phyloP scores from a whole-genome alignment of 2,113 vertebrate genomes.

The Sapajus apella region DNA sequence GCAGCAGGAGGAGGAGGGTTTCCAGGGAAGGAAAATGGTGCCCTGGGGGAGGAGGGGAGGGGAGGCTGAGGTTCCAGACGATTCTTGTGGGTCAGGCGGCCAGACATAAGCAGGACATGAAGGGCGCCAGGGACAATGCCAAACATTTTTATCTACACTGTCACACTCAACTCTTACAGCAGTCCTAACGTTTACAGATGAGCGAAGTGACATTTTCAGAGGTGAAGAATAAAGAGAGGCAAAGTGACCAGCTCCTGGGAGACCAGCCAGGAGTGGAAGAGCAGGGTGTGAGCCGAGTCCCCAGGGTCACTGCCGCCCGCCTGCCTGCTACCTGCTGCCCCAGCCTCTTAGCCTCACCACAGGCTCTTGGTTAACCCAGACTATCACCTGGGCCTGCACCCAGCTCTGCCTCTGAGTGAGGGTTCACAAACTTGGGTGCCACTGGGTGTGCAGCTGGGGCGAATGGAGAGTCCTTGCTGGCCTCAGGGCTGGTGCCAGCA shows the following conservation, averaged over 20 bases:
- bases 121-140: not conserved
- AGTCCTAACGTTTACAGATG: not conserved
- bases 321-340: too few species aligned
- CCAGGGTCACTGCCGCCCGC: accelerated
- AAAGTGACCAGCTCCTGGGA: not conserved
- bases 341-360: accelerated
- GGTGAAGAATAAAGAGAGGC: not conserved
- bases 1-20: not conserved
- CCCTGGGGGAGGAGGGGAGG: accelerated
- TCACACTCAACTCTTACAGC: not conserved
- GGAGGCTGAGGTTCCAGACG: not conserved
- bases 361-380: not conserved
- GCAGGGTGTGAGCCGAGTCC: not conserved
- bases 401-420: not conserved
- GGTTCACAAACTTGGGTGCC: not conserved
- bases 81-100: not conserved
- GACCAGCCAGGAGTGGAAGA: accelerated
- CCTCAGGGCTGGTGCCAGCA: not conserved
- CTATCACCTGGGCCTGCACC: too few species aligned
- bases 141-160: not conserved
- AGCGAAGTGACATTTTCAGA: not conserved
- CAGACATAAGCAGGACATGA: not conserved
- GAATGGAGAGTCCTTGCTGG: not conserved
- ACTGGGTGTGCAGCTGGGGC: not conserved
- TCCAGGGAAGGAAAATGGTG: not conserved